Base-by-base conservation (phyloP, 1,140 invertebrate species). In the Vanessa tameamea region DNA sequence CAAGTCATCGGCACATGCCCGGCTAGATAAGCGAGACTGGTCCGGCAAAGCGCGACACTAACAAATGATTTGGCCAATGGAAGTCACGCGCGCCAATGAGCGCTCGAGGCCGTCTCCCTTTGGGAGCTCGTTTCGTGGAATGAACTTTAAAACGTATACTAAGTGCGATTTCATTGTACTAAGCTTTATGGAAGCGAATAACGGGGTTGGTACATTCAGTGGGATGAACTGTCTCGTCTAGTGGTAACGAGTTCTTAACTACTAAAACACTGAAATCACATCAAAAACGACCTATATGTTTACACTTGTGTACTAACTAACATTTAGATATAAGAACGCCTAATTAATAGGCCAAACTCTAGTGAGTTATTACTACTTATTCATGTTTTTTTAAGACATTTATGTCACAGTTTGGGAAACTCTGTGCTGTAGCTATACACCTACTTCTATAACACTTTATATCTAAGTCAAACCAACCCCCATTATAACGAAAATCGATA, bases 161-260 rank as follows among this genome's bases (percentile, higher is more conserved):
- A 86, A 75, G 79, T 87, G 82, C 81, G 67, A 78, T 77, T 81
- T 76, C 80, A 88, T 90, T 90, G 87, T 90, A 90, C 87, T 90
- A 87, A 77, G 77, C 71, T 64, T 75, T 77, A 81, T 82, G 80
- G 81, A 88, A 86, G 84, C 80, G 69, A 73, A 53, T 69, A 66
- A 78, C 69, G 84, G 86, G 82, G 79, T 83, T 82, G 80, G 77
- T 81, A 73, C 57, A 23, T 48, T 73, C 64, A 78, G 75, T 79
- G 78, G 78, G 72, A 77, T 51, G 37, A 43, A 16, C 20, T 50
- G 48, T 5, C 50, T 64, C 61, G 64, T 64, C 47, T 63, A 31
- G 26, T 64, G 76, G 74, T 78, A 82, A 82, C 78, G 70, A 57
- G 67, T 67, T 50, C 67, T 71, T 80, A 77, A 63, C 2, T 57